Base-by-base conservation (phyloP, 2,797 vertebrate genomes). In the Gambusia yucatana region DNA sequence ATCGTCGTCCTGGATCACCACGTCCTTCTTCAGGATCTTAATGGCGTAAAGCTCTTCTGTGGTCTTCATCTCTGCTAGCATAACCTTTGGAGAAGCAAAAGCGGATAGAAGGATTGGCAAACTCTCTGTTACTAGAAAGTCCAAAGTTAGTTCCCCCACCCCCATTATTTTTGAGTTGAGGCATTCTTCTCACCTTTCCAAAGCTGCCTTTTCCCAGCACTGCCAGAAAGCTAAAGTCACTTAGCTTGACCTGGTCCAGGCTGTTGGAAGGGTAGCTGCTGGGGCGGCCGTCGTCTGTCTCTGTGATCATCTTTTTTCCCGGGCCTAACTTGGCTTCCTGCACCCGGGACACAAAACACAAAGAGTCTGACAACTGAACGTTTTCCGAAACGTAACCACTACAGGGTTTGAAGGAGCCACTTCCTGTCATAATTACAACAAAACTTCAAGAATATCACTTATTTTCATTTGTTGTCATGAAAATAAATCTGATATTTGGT, bases 151-250 rank as follows among this genome's bases (percentile, higher is more conserved):
- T 52, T 48, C 1, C 0, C 22, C 7, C 33, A 33, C 33, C 0
- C 63, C 36, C 13, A 13, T 28, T 9, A 39, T 63, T 33, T 78
- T 36, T 46, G n/a, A 43, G 5, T 8, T 36, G 25, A 52, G 50
- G 3, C 30, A 44, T 39, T 3, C 11, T 30, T 46, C 82, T 87
- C 81, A 91, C 98, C 97, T 99, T 99, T 28, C 98, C 98, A 0
- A 99, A 99, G 87, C 98, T 99, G 36, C 98, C 98, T 88, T 99
- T 99, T 41, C 98, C 98, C 87, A 99, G 96, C 76, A 99, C 97
- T 88, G 97, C 97, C 83, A 99, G 95, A 90, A 99, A 99, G 85
- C 92, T 91, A 94, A 99, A 99, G 91, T 99, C 98, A 0, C 93
- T 89, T 75, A 99, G 97, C 84, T 97, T 97, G 92, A 99, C 98